Base-by-base conservation (phyloP, 2,113 vertebrate genomes). In the Colistium nudipinnis region DNA sequence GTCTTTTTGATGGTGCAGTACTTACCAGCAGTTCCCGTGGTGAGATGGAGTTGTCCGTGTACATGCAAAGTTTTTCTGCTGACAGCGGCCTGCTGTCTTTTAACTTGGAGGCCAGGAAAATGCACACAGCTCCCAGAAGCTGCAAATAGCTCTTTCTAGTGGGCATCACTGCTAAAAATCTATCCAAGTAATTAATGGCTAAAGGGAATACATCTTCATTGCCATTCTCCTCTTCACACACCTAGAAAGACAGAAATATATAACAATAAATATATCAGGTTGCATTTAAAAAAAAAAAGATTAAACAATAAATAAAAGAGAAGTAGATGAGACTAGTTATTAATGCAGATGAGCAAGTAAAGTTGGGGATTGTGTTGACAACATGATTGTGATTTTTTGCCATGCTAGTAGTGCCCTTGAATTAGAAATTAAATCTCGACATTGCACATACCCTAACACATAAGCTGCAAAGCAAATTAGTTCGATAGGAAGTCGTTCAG, bases 171-270 rank as follows among this genome's bases (percentile, higher is more conserved):
- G 97, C 94, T 92, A 99, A 90, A 92, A 95, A 98, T 78, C 97
- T 94, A 91, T 99, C 97, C 94, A 98, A 93, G 87, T 99, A 99
- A 91, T 98, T 99, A 92, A 99, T 95, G 81, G 97, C 95, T 92
- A 98, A 82, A 63, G 96, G 95, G 76, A 99, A 98, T 73, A 98
- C 95, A 16, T 97, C 96, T 84, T 97, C 95, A 81, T 95, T 95
- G 20, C 94, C 95, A 75, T 94, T 95, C 90, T 97, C 95, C 57
- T 95, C 96, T 84, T 99, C 97, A 43, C 97, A 98, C 52, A 98
- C 97, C 97, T 98, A 72, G 35, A 72, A 63, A 57, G 38, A 61
- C 4, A 80, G 16, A 66, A 14, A 56, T 41, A 65, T 10, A 49
- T 1, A 60, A 52, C 14, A 63, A 12, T 36, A 31, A 24, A 35